Percentiles rank a stretch among this genome's conserved stretches.
These are phyloP conservation scores for Amiota mariae DNA, from an alignment of 2,888 invertebrate species.

Conservation along the genomic window DNA sequence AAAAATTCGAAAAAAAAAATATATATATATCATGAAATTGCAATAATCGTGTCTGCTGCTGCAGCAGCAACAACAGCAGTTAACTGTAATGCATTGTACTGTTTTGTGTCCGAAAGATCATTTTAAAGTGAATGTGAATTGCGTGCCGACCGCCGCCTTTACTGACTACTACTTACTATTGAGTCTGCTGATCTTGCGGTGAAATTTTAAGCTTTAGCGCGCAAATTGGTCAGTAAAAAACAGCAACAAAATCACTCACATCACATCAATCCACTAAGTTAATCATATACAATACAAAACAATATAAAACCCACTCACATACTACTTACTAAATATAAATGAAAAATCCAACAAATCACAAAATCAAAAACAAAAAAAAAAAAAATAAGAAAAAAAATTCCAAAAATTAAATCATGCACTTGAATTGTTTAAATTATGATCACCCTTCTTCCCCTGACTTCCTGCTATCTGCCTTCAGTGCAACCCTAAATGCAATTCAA, in stretches of 20 bases:
- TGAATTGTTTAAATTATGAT: conserved; percentile 55
- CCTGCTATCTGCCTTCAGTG: too few species aligned
- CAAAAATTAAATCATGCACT: conserved; percentile 29
- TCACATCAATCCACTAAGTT: too few species aligned
- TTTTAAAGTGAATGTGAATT: conserved; percentile 38
- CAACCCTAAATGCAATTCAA: conserved; percentile 14
- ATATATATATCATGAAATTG: not conserved
- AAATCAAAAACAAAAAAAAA: conserved; percentile 33
- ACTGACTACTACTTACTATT: not conserved
- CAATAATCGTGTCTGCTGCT: not conserved
- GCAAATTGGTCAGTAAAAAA: conserved; percentile 67
- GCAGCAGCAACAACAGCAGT: not conserved
- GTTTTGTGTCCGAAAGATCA: conserved; percentile 12
- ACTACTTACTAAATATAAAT: not conserved
- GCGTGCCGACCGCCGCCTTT: conserved; percentile 56
- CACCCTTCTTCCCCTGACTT: conserved; percentile 37
- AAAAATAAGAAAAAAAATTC: conserved; percentile 24
- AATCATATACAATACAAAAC: conserved; percentile 1
- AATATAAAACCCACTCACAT: conserved; percentile 15
- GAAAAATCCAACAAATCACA: conserved; percentile 56
- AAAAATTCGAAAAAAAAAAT: not conserved
- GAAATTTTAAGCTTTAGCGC: conserved; percentile 67
- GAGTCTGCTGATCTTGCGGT: conserved; percentile 63
- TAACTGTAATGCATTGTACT: conserved; percentile 4
- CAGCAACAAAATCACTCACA: not conserved